Evolutionary conservation across 2,888 invertebrate species (phyloP).

Genomic region (Pandemis heparana): DNA sequence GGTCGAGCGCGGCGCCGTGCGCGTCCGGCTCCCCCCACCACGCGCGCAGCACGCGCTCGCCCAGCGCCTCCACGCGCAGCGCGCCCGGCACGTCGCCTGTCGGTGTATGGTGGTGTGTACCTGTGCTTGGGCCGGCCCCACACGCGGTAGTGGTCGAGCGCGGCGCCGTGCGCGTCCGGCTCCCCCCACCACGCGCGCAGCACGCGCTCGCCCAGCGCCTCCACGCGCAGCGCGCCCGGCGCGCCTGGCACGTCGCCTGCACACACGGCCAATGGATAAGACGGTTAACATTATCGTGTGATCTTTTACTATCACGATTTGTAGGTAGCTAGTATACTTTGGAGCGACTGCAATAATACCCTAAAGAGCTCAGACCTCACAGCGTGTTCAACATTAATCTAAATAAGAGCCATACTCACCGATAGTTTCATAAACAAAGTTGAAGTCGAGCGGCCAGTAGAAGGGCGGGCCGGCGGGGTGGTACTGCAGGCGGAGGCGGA

Average conservation of each 20-base stretch:
- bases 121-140: conserved; percentile 83
- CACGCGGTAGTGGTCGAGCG: conserved; percentile 90
- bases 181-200: conserved; percentile 94
- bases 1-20: too few species aligned
- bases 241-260: conserved; percentile 91
- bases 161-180: conserved; percentile 91
- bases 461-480: conserved; percentile 85
- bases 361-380: neutral
- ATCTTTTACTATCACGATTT: too few species aligned
- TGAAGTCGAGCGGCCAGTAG: conserved; percentile 90
- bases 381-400: neutral
- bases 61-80: too few species aligned
- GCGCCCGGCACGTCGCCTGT: too few species aligned
- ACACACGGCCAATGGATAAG: too few species aligned
- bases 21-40: too few species aligned
- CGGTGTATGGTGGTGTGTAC: too few species aligned
- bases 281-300: too few species aligned
- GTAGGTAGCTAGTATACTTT: too few species aligned
- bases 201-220: conserved; percentile 89
- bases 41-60: too few species aligned
- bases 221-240: conserved; percentile 91
- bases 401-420: conserved; percentile 75
- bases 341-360: neutral
- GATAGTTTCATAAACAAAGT: conserved; percentile 91
- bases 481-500: conserved; percentile 89